Conservation (phyloP, 1,140 invertebrate species). For the Himalopsyche phryganea region DNA sequence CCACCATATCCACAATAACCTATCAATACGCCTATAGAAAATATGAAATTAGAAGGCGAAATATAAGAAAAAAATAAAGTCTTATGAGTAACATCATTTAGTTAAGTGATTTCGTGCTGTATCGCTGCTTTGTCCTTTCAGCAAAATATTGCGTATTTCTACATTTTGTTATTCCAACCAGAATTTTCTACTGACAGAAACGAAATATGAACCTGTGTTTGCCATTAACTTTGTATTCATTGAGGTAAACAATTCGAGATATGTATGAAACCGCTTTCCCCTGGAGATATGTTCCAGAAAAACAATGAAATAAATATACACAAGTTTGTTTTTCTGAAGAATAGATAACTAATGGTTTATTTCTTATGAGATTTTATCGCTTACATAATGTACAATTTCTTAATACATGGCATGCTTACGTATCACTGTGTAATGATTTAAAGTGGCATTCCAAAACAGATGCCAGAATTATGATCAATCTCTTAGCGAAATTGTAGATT, state of each 20-base stretch:
- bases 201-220: slow-evolving; percentile 19
- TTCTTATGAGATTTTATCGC: slow-evolving; percentile 5
- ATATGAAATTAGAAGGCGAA: slow-evolving; percentile 27
- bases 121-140: slow-evolving; percentile 24
- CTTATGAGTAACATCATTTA: slow-evolving; percentile 30
- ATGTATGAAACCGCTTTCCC: background rate
- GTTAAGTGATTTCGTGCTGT: slow-evolving; percentile 35
- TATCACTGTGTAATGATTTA: too few relatives aligned
- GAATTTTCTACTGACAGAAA: slow-evolving; percentile 16
- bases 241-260: slow-evolving; percentile 21
- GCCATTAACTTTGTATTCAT: slow-evolving; percentile 21
- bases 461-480: too few relatives aligned
- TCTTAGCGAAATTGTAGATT: too few relatives aligned
- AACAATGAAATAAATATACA: too few relatives aligned
- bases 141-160: slow-evolving; percentile 6
- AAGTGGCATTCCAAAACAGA: too few relatives aligned
- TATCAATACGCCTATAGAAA: slow-evolving; percentile 20
- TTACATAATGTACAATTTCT: background rate
- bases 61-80: slow-evolving; percentile 30
- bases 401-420: too few relatives aligned
- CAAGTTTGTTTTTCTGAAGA: slow-evolving; percentile 7
- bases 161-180: slow-evolving; percentile 1
- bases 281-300: too few relatives aligned
- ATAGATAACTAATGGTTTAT: slow-evolving; percentile 9
- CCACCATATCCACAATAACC: slow-evolving; percentile 10